Percentiles rank a stretch among this genome's conserved stretches.
These are phyloP conservation scores for Ceuthmochares aereus DNA, from an alignment of 2,113 vertebrate species.

Conservation along the genomic window DNA sequence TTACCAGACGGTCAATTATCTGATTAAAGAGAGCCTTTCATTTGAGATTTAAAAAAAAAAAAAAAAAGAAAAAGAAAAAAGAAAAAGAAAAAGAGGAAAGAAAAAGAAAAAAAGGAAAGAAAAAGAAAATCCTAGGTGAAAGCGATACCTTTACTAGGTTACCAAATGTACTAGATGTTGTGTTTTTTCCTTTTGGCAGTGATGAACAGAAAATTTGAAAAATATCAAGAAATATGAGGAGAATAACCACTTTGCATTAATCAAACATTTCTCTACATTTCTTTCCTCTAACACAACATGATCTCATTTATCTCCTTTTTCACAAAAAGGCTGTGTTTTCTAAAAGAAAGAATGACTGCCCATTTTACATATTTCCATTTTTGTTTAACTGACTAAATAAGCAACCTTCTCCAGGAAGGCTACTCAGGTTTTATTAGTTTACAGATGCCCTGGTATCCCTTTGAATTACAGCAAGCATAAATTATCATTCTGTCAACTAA, in stretches of 20 bases:
- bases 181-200: slow-evolving; percentile 9
- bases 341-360: background rate
- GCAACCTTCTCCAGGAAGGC: slow-evolving; percentile 37
- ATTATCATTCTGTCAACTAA: slow-evolving; percentile 73
- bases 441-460: slow-evolving; percentile 72
- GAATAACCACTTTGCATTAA: slow-evolving; percentile 57
- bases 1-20: slow-evolving; percentile 83
- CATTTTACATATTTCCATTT: slow-evolving; percentile 59
- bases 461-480: slow-evolving; percentile 75
- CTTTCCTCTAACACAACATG: slow-evolving; percentile 7
- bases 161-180: slow-evolving; percentile 33
- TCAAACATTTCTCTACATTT: slow-evolving; percentile 27
- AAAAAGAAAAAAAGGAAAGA: background rate
- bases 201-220: slow-evolving; percentile 46
- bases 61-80: background rate
- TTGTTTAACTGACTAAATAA: slow-evolving; percentile 67
- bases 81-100: background rate
- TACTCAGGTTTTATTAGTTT: slow-evolving; percentile 77
- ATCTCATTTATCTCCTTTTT: slow-evolving; percentile 55
- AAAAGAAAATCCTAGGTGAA: slow-evolving; percentile 70
- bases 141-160: slow-evolving; percentile 73
- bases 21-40: slow-evolving; percentile 86
- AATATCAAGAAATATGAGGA: slow-evolving; percentile 7
- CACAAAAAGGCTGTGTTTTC: background rate
- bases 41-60: slow-evolving; percentile 52